Base-by-base conservation (phyloP, 2,797 vertebrate species). In the Ispidina picta region DNA sequence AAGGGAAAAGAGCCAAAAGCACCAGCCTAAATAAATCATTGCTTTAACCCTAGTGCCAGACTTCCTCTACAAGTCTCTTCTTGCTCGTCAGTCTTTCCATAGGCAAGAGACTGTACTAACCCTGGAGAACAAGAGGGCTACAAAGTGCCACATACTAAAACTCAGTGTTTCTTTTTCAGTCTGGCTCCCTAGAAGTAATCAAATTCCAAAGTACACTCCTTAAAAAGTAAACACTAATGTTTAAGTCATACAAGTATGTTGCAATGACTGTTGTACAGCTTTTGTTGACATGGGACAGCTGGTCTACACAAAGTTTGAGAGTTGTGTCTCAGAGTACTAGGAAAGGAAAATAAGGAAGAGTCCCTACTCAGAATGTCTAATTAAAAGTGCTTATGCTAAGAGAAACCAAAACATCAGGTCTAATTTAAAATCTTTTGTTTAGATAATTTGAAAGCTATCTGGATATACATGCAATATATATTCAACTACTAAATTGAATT, bases 121-220 rank as follows among this genome's bases (percentile, higher is more conserved):
- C 70, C 49, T 9, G 19, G 44, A 81, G 33, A 76, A 23, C n/a
- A 43, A 43, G 49, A 86, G 62, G 1, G 23, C 68, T 65, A 49
- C 6, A 4, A 74, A 25, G 10, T 29, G 52, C 44, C 55, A 26
- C 37, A 39, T 17, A 8, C 15, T 58, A 20, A 20, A 83, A 29
- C 55, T 8, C n/a, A 39, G 35, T 16, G 33, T 76, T 93, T 86
- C 86, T 90, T 60, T 89, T 92, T 86, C n/a, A 73, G 69, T 22
- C 59, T 31, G 79, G 68, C 58, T 74, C 59, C 63, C 74, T 65
- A 66, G 56, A 88, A 94, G 63, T 10, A 75, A 78, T 63, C 66
- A 88, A 65, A 92, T 81, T 86, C 89, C 85, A 88, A 88, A 93
- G 92, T n/a, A 66, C 55, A 31, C 56, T 69, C n/a, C 84, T 79